Base-by-base conservation (phyloP, 2,113 vertebrate genomes). In the Trachemys scripta region DNA sequence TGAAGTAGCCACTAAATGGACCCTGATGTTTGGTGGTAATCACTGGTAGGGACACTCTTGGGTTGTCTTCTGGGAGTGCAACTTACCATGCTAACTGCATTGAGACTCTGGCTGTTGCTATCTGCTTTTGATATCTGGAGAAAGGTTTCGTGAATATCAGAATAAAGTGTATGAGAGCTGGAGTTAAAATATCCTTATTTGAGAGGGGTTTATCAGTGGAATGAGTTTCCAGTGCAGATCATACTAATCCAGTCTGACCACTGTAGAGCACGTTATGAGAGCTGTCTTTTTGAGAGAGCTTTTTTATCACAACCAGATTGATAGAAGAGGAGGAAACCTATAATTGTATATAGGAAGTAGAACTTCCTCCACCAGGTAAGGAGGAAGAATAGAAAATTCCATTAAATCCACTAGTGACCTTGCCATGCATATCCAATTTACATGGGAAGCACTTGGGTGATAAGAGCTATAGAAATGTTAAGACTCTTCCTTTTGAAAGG, bases 361-460 rank as follows among this genome's bases (percentile, higher is more conserved):
- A 29, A 6, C 53, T 81, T 92, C 29, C 53, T 83, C 0, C 4
- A 72, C 0, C 1, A 0, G 47, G 14, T 80, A 47, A 45, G 42
- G 72, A 42, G 9, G 35, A 38, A 75, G 19, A 84, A 10, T 13
- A 51, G 81, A 51, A 82, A 50, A 13, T 27, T 4, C 11, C 6
- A 12, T 53, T 6, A 5, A 87, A 45, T 85, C 4, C 1, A 14
- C 72, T 82, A 85, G 1, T 0, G 85, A 27, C 3, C 10, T 47
- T 89, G 49, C 35, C 88, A 50, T 2, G 27, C 14, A 10, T 81
- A 5, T 6, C 31, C 16, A 51, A 1, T 17, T 42, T 80, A 53
- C 69, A 16, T 88, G 13, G 12, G 69, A 83, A 69, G 80, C 62
- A 8, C 2, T 80, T 2, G 45, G 3, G 2, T 54, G 31, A 38